Percentiles rank a stretch among this genome's conserved stretches.
Conservation (phyloP, 2,888 invertebrate species). For the Pachliopta kotzebuea region DNA sequence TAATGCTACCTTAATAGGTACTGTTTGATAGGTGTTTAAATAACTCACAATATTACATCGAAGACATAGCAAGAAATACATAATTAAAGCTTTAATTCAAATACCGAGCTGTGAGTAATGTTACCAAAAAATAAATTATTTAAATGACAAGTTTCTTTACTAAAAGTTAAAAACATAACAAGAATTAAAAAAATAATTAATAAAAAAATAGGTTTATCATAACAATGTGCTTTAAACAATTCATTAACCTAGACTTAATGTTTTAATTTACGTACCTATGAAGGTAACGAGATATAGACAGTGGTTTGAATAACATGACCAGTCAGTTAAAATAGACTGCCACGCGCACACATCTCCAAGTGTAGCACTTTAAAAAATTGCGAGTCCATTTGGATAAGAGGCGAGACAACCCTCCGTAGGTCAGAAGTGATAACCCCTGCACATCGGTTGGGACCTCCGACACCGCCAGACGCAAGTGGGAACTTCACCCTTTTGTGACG, state of each 20-base stretch:
- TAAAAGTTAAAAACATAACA: too few relatives aligned
- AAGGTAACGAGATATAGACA: conserved; percentile 15
- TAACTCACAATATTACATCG: too few relatives aligned
- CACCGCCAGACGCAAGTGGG: conserved; percentile 52
- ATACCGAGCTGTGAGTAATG: too few relatives aligned
- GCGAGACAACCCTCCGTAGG: conserved; percentile 52
- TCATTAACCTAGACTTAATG: background rate
- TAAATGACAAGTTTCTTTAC: too few relatives aligned
- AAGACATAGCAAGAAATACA: too few relatives aligned
- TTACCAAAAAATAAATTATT: too few relatives aligned
- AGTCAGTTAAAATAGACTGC: conserved; percentile 20
- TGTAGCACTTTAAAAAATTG: conserved; percentile 44
- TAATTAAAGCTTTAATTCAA: too few relatives aligned
- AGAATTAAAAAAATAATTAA: too few relatives aligned
- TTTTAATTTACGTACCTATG: conserved; percentile 11
- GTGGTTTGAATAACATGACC: conserved; percentile 8
- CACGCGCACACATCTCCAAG: conserved; percentile 19
- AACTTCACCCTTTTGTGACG: conserved; percentile 66
- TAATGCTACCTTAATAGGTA: too few relatives aligned
- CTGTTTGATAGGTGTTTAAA: too few relatives aligned
- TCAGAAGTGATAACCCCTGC: conserved; percentile 65
- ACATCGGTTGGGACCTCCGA: conserved; percentile 55
- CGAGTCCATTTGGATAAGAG: conserved; percentile 42
- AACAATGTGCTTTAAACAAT: background rate
- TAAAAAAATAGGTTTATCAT: background rate